Base-by-base conservation (phyloP, 92 coral and sea anemone species). In the Virgularia gustaviana region DNA sequence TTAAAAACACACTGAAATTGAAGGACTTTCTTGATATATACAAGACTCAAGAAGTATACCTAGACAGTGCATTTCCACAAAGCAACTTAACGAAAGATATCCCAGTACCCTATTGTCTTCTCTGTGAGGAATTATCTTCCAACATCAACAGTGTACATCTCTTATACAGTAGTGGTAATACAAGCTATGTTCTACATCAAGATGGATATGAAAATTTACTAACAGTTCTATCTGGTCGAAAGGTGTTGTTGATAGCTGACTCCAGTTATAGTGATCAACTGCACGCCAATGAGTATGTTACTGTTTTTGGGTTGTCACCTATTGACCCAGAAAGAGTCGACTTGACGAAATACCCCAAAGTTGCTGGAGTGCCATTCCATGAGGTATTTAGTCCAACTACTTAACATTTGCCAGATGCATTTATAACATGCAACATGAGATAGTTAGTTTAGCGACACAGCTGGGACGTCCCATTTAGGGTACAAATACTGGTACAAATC, bases 321-420 rank as follows among this genome's bases (percentile, higher is more conserved):
- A 76, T 92, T 30, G 82, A 89, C 61, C 98, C 98, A 1, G 98
- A 92, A 63, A 88, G 89, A 13, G 96, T 92, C n/a, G 98, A 92
- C 60, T 83, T 89, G 39, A 66, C 74, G 34, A 82, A 64, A 27
- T 89, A 83, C 70, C 98, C 98, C 2, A 72, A 85, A 36, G 81
- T 92, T 2, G 60, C 83, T 16, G 86, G 88, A 51, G 82, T 89
- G 19, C 83, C 94, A 28, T 89, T 92, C 68, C 89, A 89, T 49
- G 90, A 92, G 98, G 98, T 87, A 66, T 43, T 88, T 12, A 18
- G 22, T 51, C 25, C 13, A 19, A 24, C 19, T 51, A 27, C 56
- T 33, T 18, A 10, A 29, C 9, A 15, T 13, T 0, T 18, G 38
- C n/a, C 25, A 23, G 12, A n/a, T 11, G 49, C n/a, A n/a, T 43